Evolutionary conservation across 2,888 invertebrate genomes (phyloP).

Genomic region (Scaptomyza cyrtandrae): DNA sequence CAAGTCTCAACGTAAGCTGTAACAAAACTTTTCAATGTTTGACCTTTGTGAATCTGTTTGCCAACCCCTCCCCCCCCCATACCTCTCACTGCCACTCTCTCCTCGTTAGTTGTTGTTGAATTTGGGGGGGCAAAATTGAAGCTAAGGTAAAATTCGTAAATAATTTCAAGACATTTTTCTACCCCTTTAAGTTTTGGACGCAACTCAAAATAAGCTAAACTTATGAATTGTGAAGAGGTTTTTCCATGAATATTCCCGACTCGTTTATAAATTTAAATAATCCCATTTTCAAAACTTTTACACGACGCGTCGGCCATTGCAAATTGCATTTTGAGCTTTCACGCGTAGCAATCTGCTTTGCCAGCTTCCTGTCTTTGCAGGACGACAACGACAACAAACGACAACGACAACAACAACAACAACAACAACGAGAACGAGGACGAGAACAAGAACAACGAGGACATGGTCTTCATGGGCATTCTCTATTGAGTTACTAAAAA

Average conservation of each 20-base stretch:
- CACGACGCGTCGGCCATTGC: conserved; percentile 48
- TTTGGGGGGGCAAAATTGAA: too few species aligned
- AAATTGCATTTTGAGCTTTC: conserved; percentile 72
- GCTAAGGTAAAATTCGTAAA: background rate
- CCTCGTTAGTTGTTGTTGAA: too few species aligned
- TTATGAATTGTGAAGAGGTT: conserved; percentile 23
- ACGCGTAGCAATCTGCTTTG: conserved; percentile 43
- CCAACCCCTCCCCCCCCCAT: too few species aligned
- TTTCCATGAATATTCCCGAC: conserved; percentile 51
- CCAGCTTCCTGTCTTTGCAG: conserved; percentile 29
- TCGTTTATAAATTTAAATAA: conserved; percentile 61
- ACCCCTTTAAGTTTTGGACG: background rate
- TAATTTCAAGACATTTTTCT: conserved; percentile 5
- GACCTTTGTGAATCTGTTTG: background rate
- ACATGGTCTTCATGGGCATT: conserved; percentile 14
- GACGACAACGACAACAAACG: background rate
- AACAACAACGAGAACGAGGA: background rate
- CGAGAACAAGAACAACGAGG: background rate
- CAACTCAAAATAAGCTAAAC: conserved; percentile 3
- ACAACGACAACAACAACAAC: too few species aligned
- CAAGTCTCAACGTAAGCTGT: background rate
- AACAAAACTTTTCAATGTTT: background rate
- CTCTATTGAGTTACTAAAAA: conserved; percentile 67
- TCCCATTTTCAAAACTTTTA: conserved; percentile 24
- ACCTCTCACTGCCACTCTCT: too few species aligned